Evolutionary conservation across 2,113 vertebrate species (phyloP).

Genomic region (Dicaeum eximium): DNA sequence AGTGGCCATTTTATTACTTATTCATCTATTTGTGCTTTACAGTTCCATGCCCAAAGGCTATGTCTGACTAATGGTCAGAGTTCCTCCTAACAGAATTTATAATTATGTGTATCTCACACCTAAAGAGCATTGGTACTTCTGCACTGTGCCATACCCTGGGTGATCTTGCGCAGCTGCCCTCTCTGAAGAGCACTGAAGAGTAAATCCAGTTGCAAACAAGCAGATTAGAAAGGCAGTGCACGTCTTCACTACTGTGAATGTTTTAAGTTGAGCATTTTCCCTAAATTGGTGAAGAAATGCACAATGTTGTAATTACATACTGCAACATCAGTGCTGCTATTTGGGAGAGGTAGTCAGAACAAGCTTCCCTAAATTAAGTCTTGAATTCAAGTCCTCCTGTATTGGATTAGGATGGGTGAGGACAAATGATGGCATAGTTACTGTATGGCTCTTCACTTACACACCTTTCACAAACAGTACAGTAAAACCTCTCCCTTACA

Average conservation of each 20-base stretch:
- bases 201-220: not conserved
- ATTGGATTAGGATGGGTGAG: not conserved
- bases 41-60: not conserved
- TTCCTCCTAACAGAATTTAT: not conserved
- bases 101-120: not conserved
- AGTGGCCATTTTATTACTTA: constrained; percentile 59
- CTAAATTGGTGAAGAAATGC: not conserved
- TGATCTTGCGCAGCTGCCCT: not conserved
- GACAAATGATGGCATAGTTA: not conserved
- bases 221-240: not conserved
- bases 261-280: not conserved
- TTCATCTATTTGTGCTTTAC: constrained; percentile 23
- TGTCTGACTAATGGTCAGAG: not conserved
- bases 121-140: not conserved
- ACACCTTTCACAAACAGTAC: not conserved
- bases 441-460: not conserved
- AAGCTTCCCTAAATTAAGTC: not conserved
- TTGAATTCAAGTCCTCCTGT: not conserved
- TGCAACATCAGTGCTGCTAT: not conserved
- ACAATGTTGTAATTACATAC: not conserved
- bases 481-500: not conserved
- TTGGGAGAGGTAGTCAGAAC: not conserved
- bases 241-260: not conserved
- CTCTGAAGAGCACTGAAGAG: not conserved
- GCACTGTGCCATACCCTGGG: not conserved